These are phyloP conservation scores for Actinia equina DNA, from an alignment of 64 coral and sea anemone species.

Conservation along the genomic window DNA sequence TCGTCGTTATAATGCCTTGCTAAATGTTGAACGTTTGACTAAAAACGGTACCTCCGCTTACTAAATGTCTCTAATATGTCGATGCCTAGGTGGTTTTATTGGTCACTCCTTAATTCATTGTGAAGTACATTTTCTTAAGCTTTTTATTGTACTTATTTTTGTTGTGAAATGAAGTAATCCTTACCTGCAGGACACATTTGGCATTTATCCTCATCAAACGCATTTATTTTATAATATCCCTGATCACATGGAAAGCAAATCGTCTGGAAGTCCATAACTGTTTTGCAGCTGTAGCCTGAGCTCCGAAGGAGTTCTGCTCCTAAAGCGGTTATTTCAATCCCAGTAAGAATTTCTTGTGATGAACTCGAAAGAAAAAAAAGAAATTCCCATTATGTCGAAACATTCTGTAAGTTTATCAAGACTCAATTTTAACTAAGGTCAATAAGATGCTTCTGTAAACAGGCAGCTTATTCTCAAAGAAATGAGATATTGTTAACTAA, in stretches of 20 bases:
- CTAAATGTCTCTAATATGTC: no score
- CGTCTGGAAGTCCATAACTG: neutral
- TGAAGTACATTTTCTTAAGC: no score
- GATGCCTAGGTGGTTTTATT: no score
- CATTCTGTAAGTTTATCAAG: neutral
- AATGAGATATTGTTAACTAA: no score
- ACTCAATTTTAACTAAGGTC: neutral
- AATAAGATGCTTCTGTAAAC: no score
- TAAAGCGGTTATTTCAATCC: neutral
- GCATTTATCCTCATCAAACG: neutral
- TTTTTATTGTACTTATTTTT: neutral
- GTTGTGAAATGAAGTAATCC: neutral
- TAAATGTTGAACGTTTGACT: no score
- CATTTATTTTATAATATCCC: neutral
- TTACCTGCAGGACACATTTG: neutral
- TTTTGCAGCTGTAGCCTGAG: neutral
- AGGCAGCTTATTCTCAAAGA: no score
- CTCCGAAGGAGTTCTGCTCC: neutral
- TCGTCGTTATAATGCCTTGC: no score
- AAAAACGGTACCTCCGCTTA: no score
- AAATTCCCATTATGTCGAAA: no score
- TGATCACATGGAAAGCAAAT: neutral
- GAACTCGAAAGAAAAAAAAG: neutral
- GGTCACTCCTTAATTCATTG: no score
- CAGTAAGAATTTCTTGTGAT: neutral